phyloP scores from a whole-genome alignment of 2,888 invertebrate genomes.

The Troides oblongomaculatus region DNA sequence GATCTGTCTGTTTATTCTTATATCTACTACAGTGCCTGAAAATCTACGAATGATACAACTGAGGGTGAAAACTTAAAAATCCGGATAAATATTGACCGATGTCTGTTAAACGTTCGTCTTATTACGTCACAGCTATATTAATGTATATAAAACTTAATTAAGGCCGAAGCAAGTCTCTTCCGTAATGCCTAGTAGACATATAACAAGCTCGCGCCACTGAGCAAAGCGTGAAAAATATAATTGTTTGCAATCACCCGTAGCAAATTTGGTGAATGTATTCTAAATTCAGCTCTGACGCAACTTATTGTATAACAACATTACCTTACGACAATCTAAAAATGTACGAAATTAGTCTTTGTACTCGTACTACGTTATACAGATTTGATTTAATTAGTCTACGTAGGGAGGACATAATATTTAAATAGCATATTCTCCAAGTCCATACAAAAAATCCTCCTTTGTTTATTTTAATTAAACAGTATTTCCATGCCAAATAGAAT shows the following conservation, averaged over 20 bases:
- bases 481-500: too few species aligned
- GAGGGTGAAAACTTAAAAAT: not conserved
- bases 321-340: slow-evolving; percentile 12
- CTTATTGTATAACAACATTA: slow-evolving; percentile 27
- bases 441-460: not conserved
- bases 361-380: not conserved
- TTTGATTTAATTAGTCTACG: not conserved
- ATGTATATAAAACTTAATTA: slow-evolving; percentile 21
- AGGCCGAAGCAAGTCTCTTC: slow-evolving; percentile 12
- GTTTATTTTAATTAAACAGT: too few species aligned
- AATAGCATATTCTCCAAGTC: not conserved
- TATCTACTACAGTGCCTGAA: too few species aligned
- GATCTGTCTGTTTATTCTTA: too few species aligned
- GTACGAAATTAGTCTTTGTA: not conserved
- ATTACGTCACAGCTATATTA: slow-evolving; percentile 16
- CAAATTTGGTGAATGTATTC: slow-evolving; percentile 26
- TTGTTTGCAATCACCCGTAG: slow-evolving; percentile 25
- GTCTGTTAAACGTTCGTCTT: not conserved
- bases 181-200: slow-evolving; percentile 12
- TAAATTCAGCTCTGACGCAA: slow-evolving; percentile 28
- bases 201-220: slow-evolving; percentile 7
- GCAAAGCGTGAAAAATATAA: slow-evolving; percentile 27
- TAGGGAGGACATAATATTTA: not conserved
- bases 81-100: not conserved
- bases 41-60: not conserved